Evolutionary conservation across 2,797 vertebrate genomes (phyloP).

Genomic region (Phataginus tetradactyla): DNA sequence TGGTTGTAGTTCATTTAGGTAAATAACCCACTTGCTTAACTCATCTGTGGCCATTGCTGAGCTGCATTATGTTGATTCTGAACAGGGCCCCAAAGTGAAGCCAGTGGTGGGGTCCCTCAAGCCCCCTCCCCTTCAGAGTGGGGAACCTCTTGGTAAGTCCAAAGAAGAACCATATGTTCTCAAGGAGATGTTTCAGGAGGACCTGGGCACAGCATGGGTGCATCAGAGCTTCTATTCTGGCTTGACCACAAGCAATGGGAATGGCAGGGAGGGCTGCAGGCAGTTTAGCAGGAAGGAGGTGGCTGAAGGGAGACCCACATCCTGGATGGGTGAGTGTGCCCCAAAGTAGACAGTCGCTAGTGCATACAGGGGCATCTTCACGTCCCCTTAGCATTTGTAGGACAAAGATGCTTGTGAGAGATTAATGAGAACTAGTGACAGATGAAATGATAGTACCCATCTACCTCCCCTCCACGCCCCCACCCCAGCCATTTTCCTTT

Average conservation of each 20-base stretch:
- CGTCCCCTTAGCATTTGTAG: conserved; percentile 68
- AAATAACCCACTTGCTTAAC: neutral
- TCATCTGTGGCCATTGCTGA: neutral
- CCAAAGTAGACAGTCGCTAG: neutral
- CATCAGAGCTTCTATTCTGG: neutral
- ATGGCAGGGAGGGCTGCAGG: neutral
- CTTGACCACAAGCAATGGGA: neutral
- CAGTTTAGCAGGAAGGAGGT: neutral
- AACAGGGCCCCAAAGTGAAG: neutral
- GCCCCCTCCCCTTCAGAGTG: neutral
- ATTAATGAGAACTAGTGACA: conserved; percentile 50
- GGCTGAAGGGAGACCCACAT: neutral
- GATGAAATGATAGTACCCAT: neutral
- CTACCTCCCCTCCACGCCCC: neutral
- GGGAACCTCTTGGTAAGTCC: neutral
- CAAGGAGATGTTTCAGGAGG: neutral
- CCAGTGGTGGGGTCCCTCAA: neutral
- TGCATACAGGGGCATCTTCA: neutral
- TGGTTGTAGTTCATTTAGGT: neutral
- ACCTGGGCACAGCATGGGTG: neutral
- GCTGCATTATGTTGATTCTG: neutral
- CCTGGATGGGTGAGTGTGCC: neutral
- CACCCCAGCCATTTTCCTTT: neutral
- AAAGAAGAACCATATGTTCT: neutral
- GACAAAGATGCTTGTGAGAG: conserved; percentile 47